Evolutionary conservation across 2,113 vertebrate species (phyloP).

Genomic region (Athene noctua): DNA sequence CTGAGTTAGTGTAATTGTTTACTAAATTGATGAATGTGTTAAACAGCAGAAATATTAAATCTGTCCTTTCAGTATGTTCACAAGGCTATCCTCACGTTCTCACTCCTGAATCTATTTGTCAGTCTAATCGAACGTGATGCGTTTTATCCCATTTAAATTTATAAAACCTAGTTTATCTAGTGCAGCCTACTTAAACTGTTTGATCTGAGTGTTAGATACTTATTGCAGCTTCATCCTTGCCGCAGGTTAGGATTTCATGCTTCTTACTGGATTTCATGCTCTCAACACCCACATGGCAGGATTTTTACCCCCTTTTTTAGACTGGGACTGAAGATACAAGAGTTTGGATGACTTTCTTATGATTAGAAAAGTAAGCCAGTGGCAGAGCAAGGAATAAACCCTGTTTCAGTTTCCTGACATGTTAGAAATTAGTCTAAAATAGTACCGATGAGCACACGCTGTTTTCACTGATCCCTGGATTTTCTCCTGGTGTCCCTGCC

Average conservation of each 20-base stretch:
- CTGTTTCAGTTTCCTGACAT: fast-evolving
- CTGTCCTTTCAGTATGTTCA: not conserved
- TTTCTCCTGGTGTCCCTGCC: not conserved
- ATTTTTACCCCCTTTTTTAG: not conserved
- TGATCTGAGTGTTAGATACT: not conserved
- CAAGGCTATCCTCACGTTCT: not conserved
- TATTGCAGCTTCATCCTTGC: not conserved
- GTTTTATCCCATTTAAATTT: not conserved
- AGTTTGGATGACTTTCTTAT: not conserved
- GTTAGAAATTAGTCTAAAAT: not conserved
- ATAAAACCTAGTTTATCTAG: not conserved
- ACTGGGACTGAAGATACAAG: fast-evolving
- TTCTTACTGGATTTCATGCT: not conserved
- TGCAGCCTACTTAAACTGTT: not conserved
- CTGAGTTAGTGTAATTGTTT: not conserved
- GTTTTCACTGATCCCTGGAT: not conserved
- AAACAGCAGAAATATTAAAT: not conserved
- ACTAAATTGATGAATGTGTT: not conserved
- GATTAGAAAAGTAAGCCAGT: not conserved
- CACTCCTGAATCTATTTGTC: not conserved
- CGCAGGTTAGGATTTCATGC: not conserved
- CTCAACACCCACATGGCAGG: not conserved
- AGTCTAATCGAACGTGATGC: not conserved
- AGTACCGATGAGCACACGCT: fast-evolving
- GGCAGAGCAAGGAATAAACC: not conserved